Percentiles rank a stretch among this genome's conserved stretches.
phyloP scores from a whole-genome alignment of 2,797 vertebrate genomes.

The Falco peregrinus region DNA sequence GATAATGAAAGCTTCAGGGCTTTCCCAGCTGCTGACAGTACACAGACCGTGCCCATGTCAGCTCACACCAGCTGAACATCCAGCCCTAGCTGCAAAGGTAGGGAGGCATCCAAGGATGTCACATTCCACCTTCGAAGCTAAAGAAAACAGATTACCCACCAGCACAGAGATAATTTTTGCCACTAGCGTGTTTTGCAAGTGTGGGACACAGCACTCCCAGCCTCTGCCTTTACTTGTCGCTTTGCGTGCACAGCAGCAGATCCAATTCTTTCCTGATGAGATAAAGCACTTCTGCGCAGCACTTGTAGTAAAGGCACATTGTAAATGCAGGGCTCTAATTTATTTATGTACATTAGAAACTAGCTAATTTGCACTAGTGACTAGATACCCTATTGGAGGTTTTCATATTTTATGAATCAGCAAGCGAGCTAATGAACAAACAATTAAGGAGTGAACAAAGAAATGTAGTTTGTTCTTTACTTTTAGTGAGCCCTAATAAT shows the following conservation, averaged over 20 bases:
- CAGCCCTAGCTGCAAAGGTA: not conserved
- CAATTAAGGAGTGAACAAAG: conserved; percentile 54
- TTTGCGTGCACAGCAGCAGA: not conserved
- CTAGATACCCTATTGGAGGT: conserved; percentile 37
- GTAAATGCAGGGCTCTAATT: conserved; percentile 13
- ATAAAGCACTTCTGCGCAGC: conserved; percentile 16
- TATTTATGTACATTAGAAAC: conserved; percentile 49
- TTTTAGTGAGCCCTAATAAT: conserved; percentile 17
- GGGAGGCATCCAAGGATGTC: not conserved
- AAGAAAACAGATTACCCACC: not conserved
- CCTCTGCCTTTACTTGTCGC: conserved; percentile 7
- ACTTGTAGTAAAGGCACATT: not conserved
- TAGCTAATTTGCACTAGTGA: conserved; percentile 47
- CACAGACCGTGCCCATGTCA: not conserved
- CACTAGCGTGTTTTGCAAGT: not conserved
- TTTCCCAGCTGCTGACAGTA: not conserved
- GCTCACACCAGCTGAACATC: not conserved
- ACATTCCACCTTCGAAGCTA: not conserved
- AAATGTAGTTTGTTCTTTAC: conserved; percentile 37
- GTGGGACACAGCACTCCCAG: not conserved
- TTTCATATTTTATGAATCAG: conserved; percentile 57
- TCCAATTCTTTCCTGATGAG: not conserved
- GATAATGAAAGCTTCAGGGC: not conserved
- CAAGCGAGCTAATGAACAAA: conserved; percentile 45
- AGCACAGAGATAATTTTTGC: not conserved